Evolutionary conservation across 2,113 vertebrate species (phyloP), one percentile per base, ranked within the genome.

Genomic region (Saguinus midas): DNA sequence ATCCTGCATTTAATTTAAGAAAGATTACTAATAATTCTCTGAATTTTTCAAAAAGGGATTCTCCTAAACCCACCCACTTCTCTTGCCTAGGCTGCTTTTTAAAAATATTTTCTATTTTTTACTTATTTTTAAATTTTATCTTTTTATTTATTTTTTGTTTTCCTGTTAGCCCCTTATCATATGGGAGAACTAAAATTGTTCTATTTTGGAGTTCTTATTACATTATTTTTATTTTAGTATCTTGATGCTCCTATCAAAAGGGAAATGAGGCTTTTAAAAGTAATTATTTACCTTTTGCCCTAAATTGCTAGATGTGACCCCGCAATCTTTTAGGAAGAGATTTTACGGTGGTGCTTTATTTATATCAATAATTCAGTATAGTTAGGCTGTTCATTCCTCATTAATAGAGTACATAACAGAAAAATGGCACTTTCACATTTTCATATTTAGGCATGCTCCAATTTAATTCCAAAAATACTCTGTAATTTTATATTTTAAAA

Each of bases 321-420:
- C 73, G 48, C 55, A 12, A 72, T 94, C 29, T 88, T 94, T 90
- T 96, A 50, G 85, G 23, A 80, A 95, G 72, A 90, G 72, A 85
- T 64, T 93, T 95, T 87, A 87, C 61, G 25, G 61, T 83, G 27
- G 23, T 94, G 37, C 40, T 84, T 90, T 90, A 87, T 95, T 95
- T 94, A 37, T 79, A 50, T 40, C 76, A 87, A 1, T 68, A 84
- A 92, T 86, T 92, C 37, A n/a, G 58, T 96, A 87, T 40, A 57
- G 27, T 85, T 6, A 4, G 45, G 23, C 14, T 88, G 0, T 76
- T 94, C 5, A 55, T 89, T 89, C 52, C 61, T 92, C 50, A 52
- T 11, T 11, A 50, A 32, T 68, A 50, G 37, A 40, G 2, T 58
- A n/a, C 29, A 13, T 83, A 92, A 66, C 61, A 91, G 43, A 94